Evolutionary conservation across 2,797 vertebrate species (phyloP), one percentile per base, ranked within the genome.

Genomic region (Anisognathus igniventris): DNA sequence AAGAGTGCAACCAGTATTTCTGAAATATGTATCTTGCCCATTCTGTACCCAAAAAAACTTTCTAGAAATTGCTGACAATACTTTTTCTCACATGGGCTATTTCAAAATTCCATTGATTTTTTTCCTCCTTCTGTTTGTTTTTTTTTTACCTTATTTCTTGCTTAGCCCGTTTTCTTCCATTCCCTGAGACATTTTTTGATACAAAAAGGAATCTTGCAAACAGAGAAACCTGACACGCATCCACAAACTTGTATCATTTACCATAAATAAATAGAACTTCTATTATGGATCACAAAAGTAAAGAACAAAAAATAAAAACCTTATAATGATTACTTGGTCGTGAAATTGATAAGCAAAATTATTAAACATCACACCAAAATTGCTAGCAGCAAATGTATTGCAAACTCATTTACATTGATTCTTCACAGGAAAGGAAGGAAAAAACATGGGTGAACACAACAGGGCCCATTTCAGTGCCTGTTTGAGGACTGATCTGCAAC

Each of bases 391-490:
- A 74, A 8, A 3, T 14, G 12, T 13, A 20, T 9, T 44, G 7
- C 7, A 48, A 80, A 84, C 28, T 27, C 31, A 19, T 51, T 78
- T 30, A 10, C 27, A 44, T 3, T 21, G 6, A 6, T 39, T 37
- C 24, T 80, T 42, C 22, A 45, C 2, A 28, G 27, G 23, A 74
- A 48, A 57, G 71, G 25, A 35, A 30, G 71, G 25, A 33, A n/a
- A 44, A 65, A 45, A 4, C 6, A 6, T 2, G 9, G 11, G 3
- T 65, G 57, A 33, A 40, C 3, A 1, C 2, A 47, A 27, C 1
- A 22, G 37, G 19, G 8, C 22, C 47, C 73, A 35, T 65, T 37
- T 31, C 44, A 64, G 39, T 2, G 33, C 21, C 37, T 44, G 7
- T 17, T 44, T 6, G 11, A 70, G 37, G 45, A 50, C 9, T 4